Percentiles rank a stretch among this genome's conserved stretches.
These are phyloP conservation scores for Zapus hudsonius DNA, from an alignment of 2,113 vertebrate genomes.

Conservation along the genomic window DNA sequence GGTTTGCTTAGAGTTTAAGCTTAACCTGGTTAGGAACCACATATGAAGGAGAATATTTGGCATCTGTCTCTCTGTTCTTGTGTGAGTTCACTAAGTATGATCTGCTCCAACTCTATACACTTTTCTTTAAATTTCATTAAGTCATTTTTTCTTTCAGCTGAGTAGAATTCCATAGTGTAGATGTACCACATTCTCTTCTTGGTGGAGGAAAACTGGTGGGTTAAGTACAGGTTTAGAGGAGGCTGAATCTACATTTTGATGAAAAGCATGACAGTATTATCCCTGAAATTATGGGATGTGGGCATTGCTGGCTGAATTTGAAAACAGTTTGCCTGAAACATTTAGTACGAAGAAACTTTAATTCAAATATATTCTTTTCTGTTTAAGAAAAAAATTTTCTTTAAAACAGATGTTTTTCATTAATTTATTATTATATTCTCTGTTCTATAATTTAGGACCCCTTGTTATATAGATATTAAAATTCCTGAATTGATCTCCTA, in stretches of 20 bases:
- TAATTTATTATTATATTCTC: conserved; percentile 10
- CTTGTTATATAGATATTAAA: neutral
- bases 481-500: neutral
- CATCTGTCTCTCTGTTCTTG: too few relatives aligned
- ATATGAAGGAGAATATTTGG: too few relatives aligned
- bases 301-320: neutral
- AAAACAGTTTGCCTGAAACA: neutral
- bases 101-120: too few relatives aligned
- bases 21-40: too few relatives aligned
- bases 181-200: neutral
- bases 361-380: neutral
- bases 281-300: neutral
- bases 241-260: neutral
- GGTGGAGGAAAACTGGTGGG: neutral
- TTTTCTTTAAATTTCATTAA: too few relatives aligned
- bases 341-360: neutral
- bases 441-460: neutral
- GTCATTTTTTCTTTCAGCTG: too few relatives aligned
- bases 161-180: too few relatives aligned
- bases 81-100: too few relatives aligned
- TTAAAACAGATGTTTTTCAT: neutral
- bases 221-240: neutral
- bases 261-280: neutral
- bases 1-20: too few relatives aligned
- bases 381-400: neutral